phyloP scores from a whole-genome alignment of 2,797 vertebrate genomes.

The Tangara arthus region DNA sequence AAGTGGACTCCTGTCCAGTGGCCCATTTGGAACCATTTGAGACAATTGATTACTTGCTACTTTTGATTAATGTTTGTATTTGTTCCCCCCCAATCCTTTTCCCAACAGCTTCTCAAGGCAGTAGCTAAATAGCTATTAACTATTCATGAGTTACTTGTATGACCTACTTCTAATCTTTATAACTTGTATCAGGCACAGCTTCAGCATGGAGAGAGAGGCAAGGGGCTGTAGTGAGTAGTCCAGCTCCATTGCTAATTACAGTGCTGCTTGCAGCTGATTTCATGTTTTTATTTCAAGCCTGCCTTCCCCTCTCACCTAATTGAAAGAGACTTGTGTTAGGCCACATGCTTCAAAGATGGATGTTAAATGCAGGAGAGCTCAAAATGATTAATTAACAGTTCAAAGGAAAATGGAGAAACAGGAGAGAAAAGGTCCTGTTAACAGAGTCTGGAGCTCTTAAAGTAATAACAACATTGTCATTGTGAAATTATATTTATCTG shows the following conservation, averaged over 20 bases:
- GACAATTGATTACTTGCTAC: background rate
- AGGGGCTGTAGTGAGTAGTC: background rate
- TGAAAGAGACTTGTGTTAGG: background rate
- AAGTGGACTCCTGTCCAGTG: background rate
- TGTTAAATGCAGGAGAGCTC: background rate
- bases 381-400: background rate
- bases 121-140: slow-evolving; percentile 27
- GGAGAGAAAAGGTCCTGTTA: background rate
- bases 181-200: background rate
- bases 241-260: background rate
- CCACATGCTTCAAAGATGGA: background rate
- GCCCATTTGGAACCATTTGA: background rate
- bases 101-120: background rate
- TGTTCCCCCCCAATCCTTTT: background rate
- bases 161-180: slow-evolving; percentile 32
- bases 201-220: background rate
- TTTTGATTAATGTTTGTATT: background rate
- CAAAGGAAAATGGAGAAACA: background rate
- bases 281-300: background rate
- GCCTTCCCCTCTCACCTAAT: background rate
- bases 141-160: background rate
- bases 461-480: background rate
- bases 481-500: background rate
- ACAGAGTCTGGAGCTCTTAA: background rate
- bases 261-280: background rate